Percentiles rank a stretch among this genome's conserved stretches.
Evolutionary conservation across 2,113 vertebrate genomes (phyloP).

Genomic region (Capreolus pygargus): DNA sequence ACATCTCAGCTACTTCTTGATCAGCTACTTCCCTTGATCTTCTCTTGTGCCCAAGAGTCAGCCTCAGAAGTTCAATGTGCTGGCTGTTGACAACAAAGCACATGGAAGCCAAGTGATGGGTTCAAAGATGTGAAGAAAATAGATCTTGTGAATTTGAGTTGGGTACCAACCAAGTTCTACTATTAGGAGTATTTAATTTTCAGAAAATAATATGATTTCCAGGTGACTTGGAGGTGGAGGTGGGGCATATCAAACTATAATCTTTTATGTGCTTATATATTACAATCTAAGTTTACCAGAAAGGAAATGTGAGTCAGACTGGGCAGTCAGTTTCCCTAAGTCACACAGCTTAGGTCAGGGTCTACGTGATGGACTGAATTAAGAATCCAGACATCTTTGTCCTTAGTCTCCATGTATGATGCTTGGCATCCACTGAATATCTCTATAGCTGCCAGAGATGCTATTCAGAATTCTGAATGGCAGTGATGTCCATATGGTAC

Average conservation of each 20-base stretch:
- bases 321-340: neutral
- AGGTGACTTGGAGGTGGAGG: neutral
- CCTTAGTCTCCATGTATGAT: neutral
- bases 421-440: neutral
- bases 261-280: neutral
- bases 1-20: neutral
- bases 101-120: neutral
- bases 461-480: neutral
- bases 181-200: neutral
- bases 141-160: fast-evolving
- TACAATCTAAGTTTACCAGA: neutral
- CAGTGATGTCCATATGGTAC: no score
- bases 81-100: neutral
- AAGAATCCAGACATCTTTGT: neutral
- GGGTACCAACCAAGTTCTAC: neutral
- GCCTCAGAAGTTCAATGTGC: neutral
- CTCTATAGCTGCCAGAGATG: neutral
- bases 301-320: neutral
- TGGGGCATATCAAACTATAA: neutral
- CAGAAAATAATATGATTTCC: neutral
- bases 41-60: neutral
- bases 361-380: neutral
- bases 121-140: neutral
- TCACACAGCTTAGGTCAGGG: neutral
- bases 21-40: neutral